A percentile compares a stretch with the other conserved stretches of the same genome.
phyloP scores from a whole-genome alignment of 2,113 vertebrate species.

The Pungitius pungitius region DNA sequence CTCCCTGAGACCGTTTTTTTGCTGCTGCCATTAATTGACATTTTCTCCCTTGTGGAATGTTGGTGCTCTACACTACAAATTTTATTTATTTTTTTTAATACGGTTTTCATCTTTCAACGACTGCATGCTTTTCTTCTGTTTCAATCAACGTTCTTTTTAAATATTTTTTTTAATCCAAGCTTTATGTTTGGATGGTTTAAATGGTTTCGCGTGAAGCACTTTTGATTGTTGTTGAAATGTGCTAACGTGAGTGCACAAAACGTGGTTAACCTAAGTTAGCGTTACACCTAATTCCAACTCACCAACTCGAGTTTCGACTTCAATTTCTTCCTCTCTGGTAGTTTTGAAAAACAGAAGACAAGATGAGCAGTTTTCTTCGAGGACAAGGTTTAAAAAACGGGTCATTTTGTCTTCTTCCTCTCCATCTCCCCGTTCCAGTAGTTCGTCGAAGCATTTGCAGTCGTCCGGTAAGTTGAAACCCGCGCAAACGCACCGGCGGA shows the following conservation, averaged over 20 bases:
- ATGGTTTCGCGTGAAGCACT: no score
- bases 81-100: no score
- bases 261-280: not conserved
- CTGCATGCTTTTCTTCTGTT: no score
- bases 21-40: no score
- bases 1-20: no score
- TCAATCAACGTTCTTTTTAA: no score
- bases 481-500: conserved; percentile 77
- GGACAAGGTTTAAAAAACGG: conserved; percentile 79
- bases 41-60: no score
- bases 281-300: conserved; percentile 34
- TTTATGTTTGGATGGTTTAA: no score
- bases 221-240: no score
- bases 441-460: conserved; percentile 83
- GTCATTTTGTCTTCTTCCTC: conserved; percentile 76
- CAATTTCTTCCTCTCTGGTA: conserved; percentile 72
- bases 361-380: conserved; percentile 55
- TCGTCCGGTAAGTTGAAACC: conserved; percentile 72
- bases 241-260: not conserved
- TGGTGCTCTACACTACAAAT: no score
- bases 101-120: no score
- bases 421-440: conserved; percentile 81
- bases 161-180: no score
- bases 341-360: conserved; percentile 84
- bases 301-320: conserved; percentile 75